Base-by-base conservation (phyloP, 2,888 invertebrate genomes). In the Alitta virens region DNA sequence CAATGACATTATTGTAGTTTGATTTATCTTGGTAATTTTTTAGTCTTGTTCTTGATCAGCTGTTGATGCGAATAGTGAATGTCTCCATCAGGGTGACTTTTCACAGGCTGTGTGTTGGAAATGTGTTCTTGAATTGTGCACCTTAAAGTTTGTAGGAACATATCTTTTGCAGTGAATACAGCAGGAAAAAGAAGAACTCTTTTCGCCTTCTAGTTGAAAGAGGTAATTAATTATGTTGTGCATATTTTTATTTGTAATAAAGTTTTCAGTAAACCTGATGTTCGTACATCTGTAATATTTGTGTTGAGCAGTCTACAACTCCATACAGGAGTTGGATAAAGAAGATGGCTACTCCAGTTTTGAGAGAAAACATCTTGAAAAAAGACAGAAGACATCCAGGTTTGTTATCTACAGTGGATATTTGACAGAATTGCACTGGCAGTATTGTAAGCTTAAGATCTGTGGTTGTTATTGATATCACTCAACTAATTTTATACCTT, bases 161-260 rank as follows among this genome's bases (percentile, higher is more conserved):
- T 25, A 23, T 25, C n/a, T 9, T 54, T 70, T 71, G 24, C 65
- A 78, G 78, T 60, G 93, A 94, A 75, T 94, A 94, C 84, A 86
- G 87, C 63, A 88, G 89, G 74, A 89, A 90, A 75, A 92, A 92
- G 83, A 86, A 89, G 65, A 87, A 85, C 62, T 89, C 90, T n/a
- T 92, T 94, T 80, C 53, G 63, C 14, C 74, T 72, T 51, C 67
- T 68, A 51, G 76, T 78, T 3, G 72, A 71, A 51, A 75, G 70
- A 72, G 75, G 75, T 75, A 66, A 51, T 46, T 49, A 40, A n/a
- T 27, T 23, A 51, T 23, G 25, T 7, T 14, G 12, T 16, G 25
- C 9, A 52, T 9, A 52, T 12, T 14, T 52, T 52, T 7, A 14
- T 52, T 23, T 9, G 12, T 2, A 2, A 52, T 16, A 14, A 52